Conservation (phyloP, 2,888 invertebrate species). For the Pandemis cinnamomeana region DNA sequence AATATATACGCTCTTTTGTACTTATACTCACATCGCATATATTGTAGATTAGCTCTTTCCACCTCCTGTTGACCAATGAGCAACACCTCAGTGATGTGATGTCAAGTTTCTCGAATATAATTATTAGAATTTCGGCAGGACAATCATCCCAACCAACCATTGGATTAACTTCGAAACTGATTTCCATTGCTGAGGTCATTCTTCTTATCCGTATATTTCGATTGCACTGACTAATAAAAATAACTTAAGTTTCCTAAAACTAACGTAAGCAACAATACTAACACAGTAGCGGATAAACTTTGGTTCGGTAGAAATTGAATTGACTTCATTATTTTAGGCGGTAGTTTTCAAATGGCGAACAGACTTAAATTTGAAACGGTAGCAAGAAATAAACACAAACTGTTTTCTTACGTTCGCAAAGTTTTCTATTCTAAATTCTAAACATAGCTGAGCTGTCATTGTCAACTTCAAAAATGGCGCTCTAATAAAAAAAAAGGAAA, state of each 20-base stretch:
- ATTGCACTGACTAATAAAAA: background rate
- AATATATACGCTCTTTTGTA: background rate
- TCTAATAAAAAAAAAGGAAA: background rate
- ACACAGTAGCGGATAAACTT: background rate
- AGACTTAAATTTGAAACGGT: background rate
- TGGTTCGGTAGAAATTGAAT: background rate
- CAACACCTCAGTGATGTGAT: constrained; percentile 52
- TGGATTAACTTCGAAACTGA: background rate
- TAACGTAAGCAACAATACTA: background rate
- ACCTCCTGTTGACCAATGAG: constrained; percentile 55
- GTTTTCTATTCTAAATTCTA: background rate
- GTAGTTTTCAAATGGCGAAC: background rate
- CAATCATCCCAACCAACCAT: constrained; percentile 50
- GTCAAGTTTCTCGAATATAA: constrained; percentile 55
- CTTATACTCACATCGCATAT: constrained; percentile 53
- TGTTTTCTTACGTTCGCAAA: background rate
- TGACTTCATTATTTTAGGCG: background rate
- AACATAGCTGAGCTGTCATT: background rate
- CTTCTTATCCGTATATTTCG: background rate
- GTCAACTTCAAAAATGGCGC: constrained; percentile 9
- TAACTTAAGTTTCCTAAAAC: background rate
- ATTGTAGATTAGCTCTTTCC: constrained; percentile 54
- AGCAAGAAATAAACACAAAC: background rate
- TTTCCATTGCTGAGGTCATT: background rate
- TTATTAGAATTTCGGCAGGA: constrained; percentile 56